Evolutionary conservation across 2,888 invertebrate species (phyloP), one percentile per base, ranked within the genome.

Genomic region (Lithodes maja): DNA sequence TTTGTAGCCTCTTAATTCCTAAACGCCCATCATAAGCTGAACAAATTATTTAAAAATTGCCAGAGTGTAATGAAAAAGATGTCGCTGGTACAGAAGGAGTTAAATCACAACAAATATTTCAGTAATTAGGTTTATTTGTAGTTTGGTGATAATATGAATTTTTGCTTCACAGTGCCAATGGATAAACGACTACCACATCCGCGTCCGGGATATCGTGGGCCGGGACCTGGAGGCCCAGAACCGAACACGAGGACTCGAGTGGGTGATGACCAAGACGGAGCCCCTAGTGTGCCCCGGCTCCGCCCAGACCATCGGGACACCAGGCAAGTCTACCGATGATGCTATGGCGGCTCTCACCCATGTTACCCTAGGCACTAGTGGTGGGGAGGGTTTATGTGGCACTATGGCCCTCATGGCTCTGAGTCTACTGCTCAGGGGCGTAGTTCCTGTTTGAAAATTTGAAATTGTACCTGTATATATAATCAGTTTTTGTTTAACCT

Each of bases 181-280:
- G 90, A 78, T 92, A 68, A 92, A 92, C 86, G 53, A 54, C 0
- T 91, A 91, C 85, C 86, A 90, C 81, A 71, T 75, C 55, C 84
- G 81, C 1, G 90, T 91, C 49, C 61, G 92, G 0, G 83, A 86
- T 33, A 82, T 86, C 12, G 78, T 91, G 15, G 92, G 92, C 2
- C 69, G 69, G 1, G 77, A 86, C 61, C 81, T 91, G 71, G 54
- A 75, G n/a, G 75, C 75, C 1, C 87, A 85, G 81, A 77, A 52
- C 53, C 81, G 86, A 1, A 75, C 7, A 0, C 55, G 53, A 50
- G 91, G 82, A 3, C 89, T 86, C 49, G 86, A 88, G 49, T 92
- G 92, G 92, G 80, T 92, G 83, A 7, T 83, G 61, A 12, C 86
- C 69, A 92, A 91, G 71, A 92, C 92, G 15, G 71, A 91, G 86